phyloP scores from a whole-genome alignment of 2,888 invertebrate species.

The Rotaria macrura region DNA sequence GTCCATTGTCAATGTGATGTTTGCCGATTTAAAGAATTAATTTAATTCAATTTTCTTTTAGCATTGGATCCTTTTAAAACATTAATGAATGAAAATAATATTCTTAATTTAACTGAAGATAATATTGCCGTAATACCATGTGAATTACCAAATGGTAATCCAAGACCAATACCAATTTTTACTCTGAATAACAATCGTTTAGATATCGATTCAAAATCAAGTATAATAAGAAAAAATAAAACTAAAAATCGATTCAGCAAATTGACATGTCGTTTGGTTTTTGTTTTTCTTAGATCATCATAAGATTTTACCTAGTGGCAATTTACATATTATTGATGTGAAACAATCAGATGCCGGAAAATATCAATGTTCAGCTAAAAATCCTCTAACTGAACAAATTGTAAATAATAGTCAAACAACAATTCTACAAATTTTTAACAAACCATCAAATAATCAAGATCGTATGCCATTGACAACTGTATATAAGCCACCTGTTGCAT shows the following conservation, averaged over 20 bases:
- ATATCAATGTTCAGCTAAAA: conserved; percentile 35
- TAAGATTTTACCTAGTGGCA: conserved; percentile 35
- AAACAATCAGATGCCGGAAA: conserved; percentile 34
- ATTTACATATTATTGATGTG: conserved; percentile 35
- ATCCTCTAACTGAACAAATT: conserved; percentile 25
- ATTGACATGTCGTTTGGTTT: neutral
- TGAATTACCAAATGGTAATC: conserved; percentile 30
- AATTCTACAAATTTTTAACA: neutral
- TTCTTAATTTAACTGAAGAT: conserved; percentile 29
- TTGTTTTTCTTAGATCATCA: conserved; percentile 17
- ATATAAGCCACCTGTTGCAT: conserved; percentile 16
- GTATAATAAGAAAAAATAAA: neutral
- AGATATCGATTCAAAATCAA: neutral
- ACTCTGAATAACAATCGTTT: neutral
- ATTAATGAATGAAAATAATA: neutral
- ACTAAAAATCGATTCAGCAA: neutral
- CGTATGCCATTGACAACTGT: conserved; percentile 29
- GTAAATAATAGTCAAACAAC: neutral
- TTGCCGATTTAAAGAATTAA: neutral
- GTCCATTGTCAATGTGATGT: neutral
- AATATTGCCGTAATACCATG: conserved; percentile 34
- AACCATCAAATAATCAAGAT: conserved; percentile 19
- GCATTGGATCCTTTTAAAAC: conserved; percentile 25
- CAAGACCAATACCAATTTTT: conserved; percentile 27
- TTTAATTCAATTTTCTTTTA: neutral